phyloP scores from a whole-genome alignment of 2,888 invertebrate species.

The Rhaphigaster nebulosa region DNA sequence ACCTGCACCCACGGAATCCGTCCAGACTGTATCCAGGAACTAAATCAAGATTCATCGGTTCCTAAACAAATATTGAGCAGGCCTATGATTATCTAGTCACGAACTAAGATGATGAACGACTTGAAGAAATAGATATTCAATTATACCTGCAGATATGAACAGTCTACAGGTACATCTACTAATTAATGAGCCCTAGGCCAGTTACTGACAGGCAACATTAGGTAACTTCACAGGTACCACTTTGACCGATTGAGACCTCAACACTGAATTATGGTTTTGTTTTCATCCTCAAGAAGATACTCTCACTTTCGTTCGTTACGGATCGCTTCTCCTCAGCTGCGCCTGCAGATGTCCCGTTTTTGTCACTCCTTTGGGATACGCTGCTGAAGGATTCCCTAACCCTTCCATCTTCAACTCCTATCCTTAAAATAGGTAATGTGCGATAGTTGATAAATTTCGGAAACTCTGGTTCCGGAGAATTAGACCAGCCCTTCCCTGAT shows the following conservation, averaged over 20 bases:
- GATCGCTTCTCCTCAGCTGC: neutral
- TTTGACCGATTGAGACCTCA: constrained; percentile 41
- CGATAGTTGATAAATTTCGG: too few relatives aligned
- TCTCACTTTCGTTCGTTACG: constrained; percentile 14
- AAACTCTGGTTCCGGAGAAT: too few relatives aligned
- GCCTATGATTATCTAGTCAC: constrained; percentile 29
- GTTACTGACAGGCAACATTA: constrained; percentile 26
- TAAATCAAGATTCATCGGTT: neutral
- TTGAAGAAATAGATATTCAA: constrained; percentile 23
- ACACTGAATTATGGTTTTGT: constrained; percentile 21
- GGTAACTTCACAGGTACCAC: neutral
- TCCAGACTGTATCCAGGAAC: neutral
- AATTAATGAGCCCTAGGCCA: constrained; percentile 18
- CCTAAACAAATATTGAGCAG: constrained; percentile 12
- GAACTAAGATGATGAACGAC: neutral
- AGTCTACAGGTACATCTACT: neutral
- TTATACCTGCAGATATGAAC: constrained; percentile 25
- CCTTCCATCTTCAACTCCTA: neutral
- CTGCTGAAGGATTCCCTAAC: neutral
- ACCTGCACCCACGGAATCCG: neutral
- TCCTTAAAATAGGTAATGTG: too few relatives aligned
- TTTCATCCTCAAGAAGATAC: neutral
- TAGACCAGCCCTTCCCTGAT: too few relatives aligned
- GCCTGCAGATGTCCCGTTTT: constrained; percentile 23
- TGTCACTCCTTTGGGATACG: neutral